Evolutionary conservation across 1,140 invertebrate genomes (phyloP), one percentile per base, ranked within the genome.

Genomic region (Nomia melanderi): DNA sequence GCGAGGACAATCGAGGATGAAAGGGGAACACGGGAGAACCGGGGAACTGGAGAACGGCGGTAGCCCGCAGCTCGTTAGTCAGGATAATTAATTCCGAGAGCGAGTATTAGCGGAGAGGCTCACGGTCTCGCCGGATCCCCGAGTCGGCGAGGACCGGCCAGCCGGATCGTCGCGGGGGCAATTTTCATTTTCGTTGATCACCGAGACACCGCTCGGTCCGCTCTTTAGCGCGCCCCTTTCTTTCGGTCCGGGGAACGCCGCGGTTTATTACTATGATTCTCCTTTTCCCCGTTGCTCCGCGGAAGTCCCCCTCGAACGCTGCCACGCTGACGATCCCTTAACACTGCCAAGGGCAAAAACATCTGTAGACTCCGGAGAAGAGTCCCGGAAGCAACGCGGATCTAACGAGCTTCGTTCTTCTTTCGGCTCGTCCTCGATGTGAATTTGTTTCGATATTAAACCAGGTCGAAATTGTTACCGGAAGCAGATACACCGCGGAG

Each of bases 51-150:
- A 12, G 3, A 54, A 56, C 20, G 23, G 53, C 63, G 62, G 36
- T 47, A 8, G 39, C 44, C 39, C 80, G 63, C 62, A 71, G 57
- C 23, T 77, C 73, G 70, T 81, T 75, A 79, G 57, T 47, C 44
- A 53, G 27, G 80, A 75, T 85, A 85, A 86, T 85, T 85, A 85
- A 85, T 85, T 86, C 77, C 53, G 69, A 85, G 83, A 79, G 56
- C 53, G 69, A 80, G 77, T 85, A 77, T 85, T 78, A 78, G 57
- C 50, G 64, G 39, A 64, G 39, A 64, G 25, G 54, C n/a, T 71
- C 60, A 50, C 20, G 47, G 63, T 31, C 53, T 64, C 33, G 25
- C 14, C n/a, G 65, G 23, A 27, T 33, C 57, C 4, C 36, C 44
- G 25, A 60, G 64, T 57, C 36, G 33, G n/a, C n/a, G n/a, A n/a